Base-by-base conservation (phyloP, 2,113 vertebrate genomes). In the Cyanocitta stelleri region DNA sequence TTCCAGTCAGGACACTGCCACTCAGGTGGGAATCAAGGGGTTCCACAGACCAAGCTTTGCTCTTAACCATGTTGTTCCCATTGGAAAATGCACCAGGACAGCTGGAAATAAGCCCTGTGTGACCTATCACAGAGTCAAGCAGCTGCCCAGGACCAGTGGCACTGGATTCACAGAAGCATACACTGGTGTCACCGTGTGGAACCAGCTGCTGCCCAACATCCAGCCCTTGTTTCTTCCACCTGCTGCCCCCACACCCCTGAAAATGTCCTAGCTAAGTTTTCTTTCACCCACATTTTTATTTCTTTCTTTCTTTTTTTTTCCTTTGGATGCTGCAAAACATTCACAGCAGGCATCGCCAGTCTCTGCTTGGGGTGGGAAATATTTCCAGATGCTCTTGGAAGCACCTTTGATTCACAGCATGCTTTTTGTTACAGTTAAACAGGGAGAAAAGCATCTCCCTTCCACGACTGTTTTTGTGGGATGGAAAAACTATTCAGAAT, bases 371-470 rank as follows among this genome's bases (percentile, higher is more conserved):
- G 32, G 30, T 39, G 55, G 78, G 74, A 89, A 95, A 86, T 58
- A 83, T 26, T 96, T 95, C 87, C 93, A 96, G 91, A 96, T 90
- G 82, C 51, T 85, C 49, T 91, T 97, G 93, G 94, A 94, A 90
- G 78, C 63, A 93, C 92, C 89, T 93, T 94, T 85, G 51, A 74
- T 83, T 88, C 92, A 86, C 75, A 96, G 72, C 79, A 41, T 43
- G 77, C 17, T 91, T 69, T 52, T 72, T 76, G 58, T 54, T 95
- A 61, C 48, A 64, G 61, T 81, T 82, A 85, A 94, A 59, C 33
- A 22, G 62, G 66, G 62, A 91, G 63, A 79, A 95, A 96, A 79
- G 18, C 59, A 82, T 67, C 87, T 93, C 87, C 87, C 27, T 90
- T 90, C 63, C 64, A 55, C 33, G 16, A 69, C 39, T 59, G 51